Percentiles rank a stretch among this genome's conserved stretches.
Evolutionary conservation across 2,113 vertebrate genomes (phyloP).

Genomic region (Chloroceryle aenea): DNA sequence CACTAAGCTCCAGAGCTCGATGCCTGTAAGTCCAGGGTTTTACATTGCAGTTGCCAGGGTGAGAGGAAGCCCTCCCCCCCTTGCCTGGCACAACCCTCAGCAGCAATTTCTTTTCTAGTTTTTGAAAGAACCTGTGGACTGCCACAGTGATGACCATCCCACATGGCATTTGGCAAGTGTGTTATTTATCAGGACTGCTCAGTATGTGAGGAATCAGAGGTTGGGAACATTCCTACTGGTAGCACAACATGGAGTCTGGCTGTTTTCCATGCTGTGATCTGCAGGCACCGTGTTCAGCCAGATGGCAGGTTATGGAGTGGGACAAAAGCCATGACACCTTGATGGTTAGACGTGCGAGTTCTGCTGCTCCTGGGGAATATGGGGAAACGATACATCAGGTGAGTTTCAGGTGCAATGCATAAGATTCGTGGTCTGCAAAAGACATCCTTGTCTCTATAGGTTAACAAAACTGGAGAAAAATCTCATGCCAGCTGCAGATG

Average conservation of each 20-base stretch:
- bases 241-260: fast-evolving
- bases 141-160: not conserved
- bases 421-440: not conserved
- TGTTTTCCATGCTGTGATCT: not conserved
- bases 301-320: fast-evolving
- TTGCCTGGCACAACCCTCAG: not conserved
- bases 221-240: not conserved
- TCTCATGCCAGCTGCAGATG: not conserved
- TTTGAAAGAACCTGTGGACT: not conserved
- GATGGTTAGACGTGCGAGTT: not conserved
- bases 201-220: not conserved
- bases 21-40: not conserved
- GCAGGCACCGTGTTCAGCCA: not conserved
- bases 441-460: not conserved
- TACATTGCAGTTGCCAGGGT: not conserved
- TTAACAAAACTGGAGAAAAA: not conserved
- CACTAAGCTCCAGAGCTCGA: not conserved
- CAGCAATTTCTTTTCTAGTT: not conserved
- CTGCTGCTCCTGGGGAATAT: not conserved
- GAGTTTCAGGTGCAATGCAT: not conserved
- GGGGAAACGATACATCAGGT: not conserved
- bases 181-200: not conserved
- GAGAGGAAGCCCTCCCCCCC: not conserved
- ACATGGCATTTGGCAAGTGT: fast-evolving
- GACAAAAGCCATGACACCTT: not conserved